Base-by-base conservation (phyloP, 2,888 invertebrate species). In the Andrena hattorfiana region DNA sequence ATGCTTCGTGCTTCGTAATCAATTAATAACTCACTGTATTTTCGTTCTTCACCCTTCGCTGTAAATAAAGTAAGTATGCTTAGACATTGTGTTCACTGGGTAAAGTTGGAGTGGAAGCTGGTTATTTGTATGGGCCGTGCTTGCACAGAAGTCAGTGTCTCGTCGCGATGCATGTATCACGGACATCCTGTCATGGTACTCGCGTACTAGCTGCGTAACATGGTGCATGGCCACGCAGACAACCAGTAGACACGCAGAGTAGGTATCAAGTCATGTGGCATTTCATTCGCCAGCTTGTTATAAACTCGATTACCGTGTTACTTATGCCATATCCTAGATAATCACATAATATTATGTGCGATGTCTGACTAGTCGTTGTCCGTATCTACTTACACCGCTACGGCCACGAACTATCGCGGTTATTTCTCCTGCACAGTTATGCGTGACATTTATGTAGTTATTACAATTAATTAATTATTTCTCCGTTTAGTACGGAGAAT, bases 291-390 rank as follows among this genome's bases (percentile, higher is more conserved):
- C 49, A 10, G 20, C 66, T 67, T 54, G 74, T 75, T 67, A 68
- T 51, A 82, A 82, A 79, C 82, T 68, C 79, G 59, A 79, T 82
- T 79, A 82, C 30, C 23, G 26, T 16, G 62, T 75, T 75, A 79
- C 67, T 82, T 75, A 79, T 42, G 59, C 6, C 59, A 23, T 51
- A 63, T 56, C 56, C 49, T 23, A 48, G 20, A 42, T 68, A 71
- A 72, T 76, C 63, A 67, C 28, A 56, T 60, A 63, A 60, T 49
- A 49, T 49, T 20, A 20, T 32, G 20, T 4, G 13, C 6, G 13
- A 32, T 35, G 79, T 71, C 74, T 74, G 77, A 54, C 73, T 68
- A 81, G 68, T 54, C 64, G 20, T 16, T 13, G 70, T 23, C 62
- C 35, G 48, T 62, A 67, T 70, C 81, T 79, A 71, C 74, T 82